Base-by-base conservation (phyloP, 37 sponge, comb jelly and placozoan genomes). In the Chondrosia reniformis region DNA sequence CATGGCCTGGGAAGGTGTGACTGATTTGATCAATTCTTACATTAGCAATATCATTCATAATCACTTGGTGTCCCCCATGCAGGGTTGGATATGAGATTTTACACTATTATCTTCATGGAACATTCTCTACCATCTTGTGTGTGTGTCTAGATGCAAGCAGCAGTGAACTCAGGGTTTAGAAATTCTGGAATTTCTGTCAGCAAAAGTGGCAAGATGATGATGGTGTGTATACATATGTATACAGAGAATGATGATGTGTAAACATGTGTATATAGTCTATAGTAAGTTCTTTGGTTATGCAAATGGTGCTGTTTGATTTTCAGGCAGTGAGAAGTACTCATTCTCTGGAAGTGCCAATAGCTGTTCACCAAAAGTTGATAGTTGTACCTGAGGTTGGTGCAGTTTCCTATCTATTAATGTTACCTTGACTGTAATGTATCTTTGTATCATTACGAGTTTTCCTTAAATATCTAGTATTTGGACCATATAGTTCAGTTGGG, bases 141-240 rank as follows among this genome's bases (percentile, higher is more conserved):
- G n/a, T n/a, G n/a, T 4, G 6, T 21, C 33, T 13, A 93, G 93
- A 73, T 89, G 44, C 71, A 80, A 49, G 65, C 52, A 21, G 92
- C 92, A 32, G 82, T 91, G 22, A 77, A 74, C 8, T 63, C 81
- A 62, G 95, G 95, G 6, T 95, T 88, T 78, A 61, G 92, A 22
- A 95, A 95, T 42, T 95, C 95, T 66, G 95, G 95, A n/a, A 67
- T 95, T 15, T 73, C 82, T 10, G 76, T 88, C 77, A 81, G 92
- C 21, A 90, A 80, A 73, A 89, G 80, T 37, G 77, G 83, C 19
- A 85, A 66, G 52, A 80, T 91, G 25, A 83, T 95, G 67, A 45
- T 91, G 86, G 93, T 88, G 57, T 67, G 37, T 39, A 40, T 38
- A 67, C 37, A 17, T 9, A 67, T 17, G 42, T 17, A 63, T 10